A percentile compares a stretch with the other conserved stretches of the same genome.
Evolutionary conservation across 1,140 invertebrate species (phyloP).

Genomic region (Pemphigus obesinymphae): DNA sequence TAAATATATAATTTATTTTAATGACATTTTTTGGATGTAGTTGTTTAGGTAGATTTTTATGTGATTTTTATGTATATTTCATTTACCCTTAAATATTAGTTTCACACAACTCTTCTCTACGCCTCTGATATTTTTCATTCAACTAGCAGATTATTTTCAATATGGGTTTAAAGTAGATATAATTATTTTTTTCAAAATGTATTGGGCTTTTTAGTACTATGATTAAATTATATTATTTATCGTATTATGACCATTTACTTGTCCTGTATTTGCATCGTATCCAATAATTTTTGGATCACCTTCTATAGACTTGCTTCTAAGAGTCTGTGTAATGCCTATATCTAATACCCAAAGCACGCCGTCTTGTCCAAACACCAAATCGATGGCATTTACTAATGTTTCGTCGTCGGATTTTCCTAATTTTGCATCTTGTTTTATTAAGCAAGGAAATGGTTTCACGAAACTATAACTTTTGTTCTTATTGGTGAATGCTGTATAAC

Average conservation of each 20-base stretch:
- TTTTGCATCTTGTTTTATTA: not conserved
- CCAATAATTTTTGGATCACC: constrained; percentile 58
- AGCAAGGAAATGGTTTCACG: not conserved
- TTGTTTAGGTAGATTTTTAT: no score
- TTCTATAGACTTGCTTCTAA: constrained; percentile 53
- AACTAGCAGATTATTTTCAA: no score
- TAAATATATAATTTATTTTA: no score
- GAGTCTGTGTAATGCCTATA: constrained; percentile 56
- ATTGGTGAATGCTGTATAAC: not conserved
- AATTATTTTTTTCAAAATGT: no score
- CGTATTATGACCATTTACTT: constrained; percentile 28
- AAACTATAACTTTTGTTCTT: not conserved
- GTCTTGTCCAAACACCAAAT: constrained; percentile 56
- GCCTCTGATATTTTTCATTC: no score
- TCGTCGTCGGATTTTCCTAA: not conserved
- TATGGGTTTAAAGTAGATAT: no score
- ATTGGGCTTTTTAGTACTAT: no score
- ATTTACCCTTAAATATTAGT: no score
- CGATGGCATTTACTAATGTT: constrained; percentile 58
- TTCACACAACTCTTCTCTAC: no score
- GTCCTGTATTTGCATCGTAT: constrained; percentile 51
- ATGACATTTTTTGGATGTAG: no score
- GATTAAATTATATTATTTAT: no score
- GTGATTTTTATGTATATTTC: no score
- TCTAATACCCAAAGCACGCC: constrained; percentile 59